These are phyloP conservation scores for Neogobius melanostomus DNA, from an alignment of 2,113 vertebrate species.

Conservation along the genomic window DNA sequence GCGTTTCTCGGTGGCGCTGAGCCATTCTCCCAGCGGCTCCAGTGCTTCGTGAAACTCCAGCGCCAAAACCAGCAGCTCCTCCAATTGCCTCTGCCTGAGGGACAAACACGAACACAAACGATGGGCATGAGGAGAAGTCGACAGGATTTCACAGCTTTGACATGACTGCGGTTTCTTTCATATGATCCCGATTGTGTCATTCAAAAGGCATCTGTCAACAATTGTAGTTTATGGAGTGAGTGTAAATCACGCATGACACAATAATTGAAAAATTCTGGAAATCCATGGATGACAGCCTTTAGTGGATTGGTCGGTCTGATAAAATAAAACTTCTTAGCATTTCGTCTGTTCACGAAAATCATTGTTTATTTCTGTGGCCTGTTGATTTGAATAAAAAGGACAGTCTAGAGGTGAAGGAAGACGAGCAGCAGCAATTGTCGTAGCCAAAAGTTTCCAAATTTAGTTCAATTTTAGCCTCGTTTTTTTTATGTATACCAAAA, in stretches of 20 bases:
- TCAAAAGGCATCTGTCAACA: constrained; percentile 12
- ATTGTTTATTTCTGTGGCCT: no score
- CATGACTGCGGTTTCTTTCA: not conserved
- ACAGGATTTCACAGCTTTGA: constrained; percentile 36
- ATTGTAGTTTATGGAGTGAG: constrained; percentile 20
- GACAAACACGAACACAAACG: not conserved
- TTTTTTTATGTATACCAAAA: no score
- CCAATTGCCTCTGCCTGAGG: constrained; percentile 91
- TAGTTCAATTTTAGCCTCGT: no score
- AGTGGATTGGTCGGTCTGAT: no score
- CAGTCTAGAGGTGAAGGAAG: no score
- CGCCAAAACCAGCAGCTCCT: constrained; percentile 93
- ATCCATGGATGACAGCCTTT: constrained; percentile 4
- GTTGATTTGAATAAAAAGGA: no score
- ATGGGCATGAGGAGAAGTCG: not conserved
- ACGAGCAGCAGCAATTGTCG: no score
- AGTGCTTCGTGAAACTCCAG: constrained; percentile 95
- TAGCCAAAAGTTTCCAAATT: no score
- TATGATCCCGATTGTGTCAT: not conserved
- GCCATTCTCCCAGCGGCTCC: constrained; percentile 94
- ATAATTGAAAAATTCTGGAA: constrained; percentile 10
- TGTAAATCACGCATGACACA: constrained; percentile 1
- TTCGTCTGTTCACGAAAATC: no score
- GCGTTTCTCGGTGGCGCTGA: constrained; percentile 91
- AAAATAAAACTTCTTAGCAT: no score